phyloP scores from a whole-genome alignment of 2,888 invertebrate genomes.

The Ommatoiulus sabulosus region DNA sequence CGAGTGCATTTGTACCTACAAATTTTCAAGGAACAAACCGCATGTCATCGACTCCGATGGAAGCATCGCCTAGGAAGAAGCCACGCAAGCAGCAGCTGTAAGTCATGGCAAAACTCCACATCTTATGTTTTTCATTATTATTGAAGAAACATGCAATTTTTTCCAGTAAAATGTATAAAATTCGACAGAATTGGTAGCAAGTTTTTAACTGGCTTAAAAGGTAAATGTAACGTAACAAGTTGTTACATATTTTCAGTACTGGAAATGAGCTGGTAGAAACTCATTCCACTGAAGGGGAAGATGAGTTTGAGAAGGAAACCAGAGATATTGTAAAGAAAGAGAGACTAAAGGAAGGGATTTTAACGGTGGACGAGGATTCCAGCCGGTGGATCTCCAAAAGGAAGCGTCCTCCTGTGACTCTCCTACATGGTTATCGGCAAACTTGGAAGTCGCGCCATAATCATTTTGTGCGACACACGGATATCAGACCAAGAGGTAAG shows the following conservation, averaged over 20 bases:
- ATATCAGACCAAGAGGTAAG: constrained; percentile 81
- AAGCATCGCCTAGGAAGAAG: constrained; percentile 87
- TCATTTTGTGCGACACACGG: constrained; percentile 80
- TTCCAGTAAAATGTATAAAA: too few species aligned
- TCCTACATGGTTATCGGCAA: constrained; percentile 76
- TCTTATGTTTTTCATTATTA: not conserved
- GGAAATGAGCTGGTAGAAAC: constrained; percentile 72
- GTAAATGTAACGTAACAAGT: not conserved
- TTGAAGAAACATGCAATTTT: too few species aligned
- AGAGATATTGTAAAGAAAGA: constrained; percentile 59
- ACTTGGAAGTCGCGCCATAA: constrained; percentile 80
- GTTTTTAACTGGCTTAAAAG: too few species aligned
- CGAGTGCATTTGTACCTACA: not conserved
- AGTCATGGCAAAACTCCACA: constrained; percentile 66
- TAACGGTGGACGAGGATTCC: constrained; percentile 66
- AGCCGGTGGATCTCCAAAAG: constrained; percentile 65
- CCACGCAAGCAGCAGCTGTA: constrained; percentile 90
- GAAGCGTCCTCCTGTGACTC: constrained; percentile 69
- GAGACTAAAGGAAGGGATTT: constrained; percentile 57
- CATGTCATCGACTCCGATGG: constrained; percentile 62
- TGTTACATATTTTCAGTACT: constrained; percentile 67
- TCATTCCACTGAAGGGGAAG: constrained; percentile 70
- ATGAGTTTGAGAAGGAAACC: constrained; percentile 60
- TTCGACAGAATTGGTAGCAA: too few species aligned
- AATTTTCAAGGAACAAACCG: constrained; percentile 13